Evolutionary conservation across 2,888 invertebrate species (phyloP), one percentile per base, ranked within the genome.

Genomic region (Chymomyza caudatula): DNA sequence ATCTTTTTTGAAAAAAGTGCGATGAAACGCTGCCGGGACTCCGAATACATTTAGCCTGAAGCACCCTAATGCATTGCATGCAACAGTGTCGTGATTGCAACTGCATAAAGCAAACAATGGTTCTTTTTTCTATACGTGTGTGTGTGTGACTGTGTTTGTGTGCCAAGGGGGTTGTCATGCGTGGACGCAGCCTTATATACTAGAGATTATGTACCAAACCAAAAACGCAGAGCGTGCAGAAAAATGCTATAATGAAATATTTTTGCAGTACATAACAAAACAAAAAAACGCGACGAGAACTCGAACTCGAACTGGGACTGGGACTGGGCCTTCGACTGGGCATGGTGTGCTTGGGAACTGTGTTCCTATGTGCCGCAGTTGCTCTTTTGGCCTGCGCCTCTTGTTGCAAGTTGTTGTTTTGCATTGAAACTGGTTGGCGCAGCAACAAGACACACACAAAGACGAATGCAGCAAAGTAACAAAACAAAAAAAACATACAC

Each of bases 41-140:
- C 29, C 2, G 2, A 37, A 37, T 3, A 37, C 8, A 37, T 37
- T 37, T 11, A 11, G 29, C 47, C 13, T 65, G 83, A 69, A 8
- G 4, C 61, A 83, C 80, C 80, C 85, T 75, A 73, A 25, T 68
- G 56, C 53, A 19, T 29, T 29, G 29, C 87, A 87, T 84, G 87
- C 87, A 82, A 79, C 73, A 73, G 69, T 78, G 77, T 71, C 85
- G 78, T 87, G 86, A 79, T 85, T 78, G 74, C 74, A 69, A 65
- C 59, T 71, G 75, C 68, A 58, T 69, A 60, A 56, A 44, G 58
- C 67, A 62, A 69, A 74, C 72, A 74, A 62, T 60, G 37, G 37
- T 61, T 55, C 62, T 63, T 25, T 23, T 64, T 53, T 63, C 53
- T 69, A 53, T 63, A 68, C 43, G 56, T 58, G 59, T 47, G 51